Evolutionary conservation across 2,888 invertebrate genomes (phyloP).

Genomic region (Ommatoiulus sabulosus): DNA sequence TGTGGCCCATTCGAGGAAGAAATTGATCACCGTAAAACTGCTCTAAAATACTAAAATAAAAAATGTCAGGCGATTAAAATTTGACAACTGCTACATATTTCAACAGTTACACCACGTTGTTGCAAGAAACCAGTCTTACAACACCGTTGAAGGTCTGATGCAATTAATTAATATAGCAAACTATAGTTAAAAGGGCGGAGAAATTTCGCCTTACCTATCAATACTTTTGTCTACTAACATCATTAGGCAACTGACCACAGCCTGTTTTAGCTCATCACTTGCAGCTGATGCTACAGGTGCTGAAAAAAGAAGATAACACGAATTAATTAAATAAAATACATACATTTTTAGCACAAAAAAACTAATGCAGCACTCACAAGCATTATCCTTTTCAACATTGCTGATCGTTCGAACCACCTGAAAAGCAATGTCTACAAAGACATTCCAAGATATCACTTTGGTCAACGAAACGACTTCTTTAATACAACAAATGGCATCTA

Average conservation of each 20-base stretch:
- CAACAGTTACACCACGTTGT: no score
- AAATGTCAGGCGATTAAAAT: neutral
- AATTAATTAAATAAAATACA: neutral
- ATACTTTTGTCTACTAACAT: conserved; percentile 15
- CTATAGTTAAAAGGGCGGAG: no score
- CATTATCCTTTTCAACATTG: neutral
- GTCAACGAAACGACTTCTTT: conserved; percentile 15
- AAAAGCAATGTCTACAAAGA: conserved; percentile 13
- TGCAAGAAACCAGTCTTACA: no score
- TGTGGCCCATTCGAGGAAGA: conserved; percentile 41
- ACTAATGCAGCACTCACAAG: neutral
- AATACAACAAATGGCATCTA: conserved; percentile 28
- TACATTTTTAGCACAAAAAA: neutral
- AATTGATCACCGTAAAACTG: neutral
- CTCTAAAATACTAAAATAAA: conserved; percentile 38
- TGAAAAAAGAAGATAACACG: neutral
- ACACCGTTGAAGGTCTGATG: no score
- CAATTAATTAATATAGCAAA: no score
- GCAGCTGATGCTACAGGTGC: neutral
- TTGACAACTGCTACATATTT: neutral
- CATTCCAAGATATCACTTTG: neutral
- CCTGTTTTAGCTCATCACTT: conserved; percentile 50
- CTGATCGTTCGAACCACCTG: neutral
- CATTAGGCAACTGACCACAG: conserved; percentile 8
- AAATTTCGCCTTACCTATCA: neutral